These are phyloP conservation scores for Fulica atra DNA, from an alignment of 2,113 vertebrate genomes.

Conservation along the genomic window DNA sequence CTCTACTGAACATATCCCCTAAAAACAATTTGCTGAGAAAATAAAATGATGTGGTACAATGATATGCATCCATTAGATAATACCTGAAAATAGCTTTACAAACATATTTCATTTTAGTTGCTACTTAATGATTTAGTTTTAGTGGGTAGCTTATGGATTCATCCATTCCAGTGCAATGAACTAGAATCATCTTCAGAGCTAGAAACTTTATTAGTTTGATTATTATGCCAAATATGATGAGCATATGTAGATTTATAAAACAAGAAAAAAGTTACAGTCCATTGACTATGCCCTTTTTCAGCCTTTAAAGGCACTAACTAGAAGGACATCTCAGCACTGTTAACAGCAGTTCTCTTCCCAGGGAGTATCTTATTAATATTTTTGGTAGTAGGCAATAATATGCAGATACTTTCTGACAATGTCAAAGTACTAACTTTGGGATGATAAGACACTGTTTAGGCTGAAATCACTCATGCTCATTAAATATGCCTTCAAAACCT, in stretches of 20 bases:
- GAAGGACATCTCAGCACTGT: neutral
- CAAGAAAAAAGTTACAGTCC: slow-evolving; percentile 21
- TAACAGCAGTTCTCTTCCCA: neutral
- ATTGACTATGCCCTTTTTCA: slow-evolving; percentile 29
- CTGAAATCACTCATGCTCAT: neutral
- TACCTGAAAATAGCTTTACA: slow-evolving; percentile 63
- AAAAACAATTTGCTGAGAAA: slow-evolving; percentile 73
- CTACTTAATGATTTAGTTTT: slow-evolving; percentile 66
- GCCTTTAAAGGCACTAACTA: neutral
- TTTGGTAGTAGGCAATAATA: neutral
- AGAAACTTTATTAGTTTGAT: slow-evolving; percentile 71
- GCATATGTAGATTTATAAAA: slow-evolving; percentile 56
- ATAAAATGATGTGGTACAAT: slow-evolving; percentile 60
- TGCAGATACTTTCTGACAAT: neutral
- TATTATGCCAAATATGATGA: slow-evolving; percentile 56
- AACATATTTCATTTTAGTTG: slow-evolving; percentile 71
- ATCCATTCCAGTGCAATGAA: slow-evolving; percentile 39
- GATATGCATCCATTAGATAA: slow-evolving; percentile 62
- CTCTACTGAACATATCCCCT: slow-evolving; percentile 56
- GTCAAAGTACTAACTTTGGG: neutral
- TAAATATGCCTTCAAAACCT: neutral
- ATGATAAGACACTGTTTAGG: neutral
- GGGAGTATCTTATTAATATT: neutral
- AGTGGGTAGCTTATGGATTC: slow-evolving; percentile 54
- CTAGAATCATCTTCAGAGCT: slow-evolving; percentile 40